These are phyloP conservation scores for Nematostella vectensis DNA, from an alignment of 92 coral and sea anemone genomes.

Conservation along the genomic window DNA sequence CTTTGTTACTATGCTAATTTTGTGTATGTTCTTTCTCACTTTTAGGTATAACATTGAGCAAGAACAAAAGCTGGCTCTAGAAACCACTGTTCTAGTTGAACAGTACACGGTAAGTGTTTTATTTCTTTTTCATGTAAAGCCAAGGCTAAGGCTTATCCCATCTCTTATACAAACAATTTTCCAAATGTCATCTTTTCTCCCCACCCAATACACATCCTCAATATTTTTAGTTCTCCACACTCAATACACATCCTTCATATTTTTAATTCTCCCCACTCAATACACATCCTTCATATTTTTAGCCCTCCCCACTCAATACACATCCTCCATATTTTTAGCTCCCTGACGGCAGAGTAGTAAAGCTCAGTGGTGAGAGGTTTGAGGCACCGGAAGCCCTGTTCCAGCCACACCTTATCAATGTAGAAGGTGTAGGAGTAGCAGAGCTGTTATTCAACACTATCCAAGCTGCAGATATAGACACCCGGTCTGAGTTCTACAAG, in stretches of 20 bases:
- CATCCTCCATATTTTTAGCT: slow-evolving; percentile 47
- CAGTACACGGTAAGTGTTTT: slow-evolving; percentile 76
- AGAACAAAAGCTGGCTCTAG: slow-evolving; percentile 93
- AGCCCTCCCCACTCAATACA: no score
- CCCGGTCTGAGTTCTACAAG: slow-evolving; percentile 90
- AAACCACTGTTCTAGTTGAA: slow-evolving; percentile 94
- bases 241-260: no score
- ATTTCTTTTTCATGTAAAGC: background rate
- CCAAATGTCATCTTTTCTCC: no score
- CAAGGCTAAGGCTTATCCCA: no score
- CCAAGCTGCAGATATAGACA: slow-evolving; percentile 96
- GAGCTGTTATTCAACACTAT: slow-evolving; percentile 93
- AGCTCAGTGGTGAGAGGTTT: slow-evolving; percentile 94
- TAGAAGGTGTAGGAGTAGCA: slow-evolving; percentile 96
- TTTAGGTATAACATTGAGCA: slow-evolving; percentile 93
- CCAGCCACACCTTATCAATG: slow-evolving; percentile 93
- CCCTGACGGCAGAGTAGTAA: slow-evolving; percentile 95
- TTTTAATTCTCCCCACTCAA: no score
- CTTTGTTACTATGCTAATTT: background rate
- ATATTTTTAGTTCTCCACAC: no score
- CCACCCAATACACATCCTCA: no score
- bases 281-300: no score
- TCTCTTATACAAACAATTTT: no score
- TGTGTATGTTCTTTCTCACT: background rate
- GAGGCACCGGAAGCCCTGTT: slow-evolving; percentile 97